These are phyloP conservation scores for Deilephila porcellus DNA, from an alignment of 2,888 invertebrate species.

Conservation along the genomic window DNA sequence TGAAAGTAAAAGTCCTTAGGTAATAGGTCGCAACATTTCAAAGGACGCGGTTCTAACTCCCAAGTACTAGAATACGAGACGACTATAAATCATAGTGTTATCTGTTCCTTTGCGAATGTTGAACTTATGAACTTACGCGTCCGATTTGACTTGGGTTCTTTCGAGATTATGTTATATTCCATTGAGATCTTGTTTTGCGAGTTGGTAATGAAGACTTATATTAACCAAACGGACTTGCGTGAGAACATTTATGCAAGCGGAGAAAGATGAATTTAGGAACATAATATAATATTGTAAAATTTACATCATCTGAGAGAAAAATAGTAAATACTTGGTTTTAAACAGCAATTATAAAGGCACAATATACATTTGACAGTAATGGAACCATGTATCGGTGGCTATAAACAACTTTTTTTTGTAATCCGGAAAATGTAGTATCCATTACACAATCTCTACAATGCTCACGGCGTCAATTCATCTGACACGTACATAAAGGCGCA, in stretches of 20 bases:
- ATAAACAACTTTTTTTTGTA: conserved; percentile 7
- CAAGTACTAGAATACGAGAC: not conserved
- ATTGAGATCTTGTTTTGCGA: not conserved
- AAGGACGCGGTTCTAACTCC: conserved; percentile 2
- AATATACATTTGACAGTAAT: not conserved
- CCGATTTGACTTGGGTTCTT: not conserved
- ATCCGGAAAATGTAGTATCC: conserved; percentile 39
- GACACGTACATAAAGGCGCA: conserved; percentile 56
- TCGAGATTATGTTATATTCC: not conserved
- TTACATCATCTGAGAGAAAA: too few species aligned
- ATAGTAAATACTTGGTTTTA: too few species aligned
- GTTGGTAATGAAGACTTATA: not conserved
- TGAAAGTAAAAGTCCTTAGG: conserved; percentile 11
- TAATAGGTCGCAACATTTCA: conserved; percentile 10
- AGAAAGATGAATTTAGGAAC: too few species aligned
- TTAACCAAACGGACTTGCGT: not conserved
- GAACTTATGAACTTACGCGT: not conserved
- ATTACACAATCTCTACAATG: conserved; percentile 44
- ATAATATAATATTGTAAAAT: too few species aligned
- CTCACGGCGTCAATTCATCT: conserved; percentile 54
- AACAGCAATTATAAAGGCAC: too few species aligned
- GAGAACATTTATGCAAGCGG: not conserved
- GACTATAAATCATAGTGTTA: conserved; percentile 6
- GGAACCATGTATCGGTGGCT: not conserved
- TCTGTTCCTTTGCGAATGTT: conserved; percentile 5